Conservation (phyloP, 2,888 invertebrate species). For the Aleiodes testaceus region DNA sequence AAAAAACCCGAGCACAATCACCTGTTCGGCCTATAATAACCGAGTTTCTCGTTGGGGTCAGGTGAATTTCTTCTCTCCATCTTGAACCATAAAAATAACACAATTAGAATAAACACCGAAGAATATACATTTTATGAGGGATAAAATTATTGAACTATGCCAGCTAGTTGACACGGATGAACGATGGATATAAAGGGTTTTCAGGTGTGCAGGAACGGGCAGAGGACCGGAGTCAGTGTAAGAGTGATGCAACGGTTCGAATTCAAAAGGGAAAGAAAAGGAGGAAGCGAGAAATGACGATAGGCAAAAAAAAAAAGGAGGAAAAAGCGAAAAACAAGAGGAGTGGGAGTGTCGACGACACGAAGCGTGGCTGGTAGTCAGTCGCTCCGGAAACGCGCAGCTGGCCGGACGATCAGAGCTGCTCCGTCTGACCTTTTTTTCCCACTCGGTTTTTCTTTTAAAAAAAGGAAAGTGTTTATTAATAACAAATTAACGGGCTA, state of each 20-base stretch:
- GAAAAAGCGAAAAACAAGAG: not conserved
- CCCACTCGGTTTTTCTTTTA: not conserved
- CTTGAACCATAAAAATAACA: too few relatives aligned
- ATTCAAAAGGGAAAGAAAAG: slow-evolving; percentile 3
- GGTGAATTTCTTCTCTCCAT: slow-evolving; percentile 24
- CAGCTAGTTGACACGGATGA: slow-evolving; percentile 26
- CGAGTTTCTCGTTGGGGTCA: slow-evolving; percentile 20
- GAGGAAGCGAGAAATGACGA: slow-evolving; percentile 19
- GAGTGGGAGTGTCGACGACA: slow-evolving; percentile 52
- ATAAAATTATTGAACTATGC: slow-evolving; percentile 18
- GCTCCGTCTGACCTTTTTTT: slow-evolving; percentile 17
- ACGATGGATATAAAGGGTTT: slow-evolving; percentile 18
- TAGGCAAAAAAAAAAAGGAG: slow-evolving; percentile 7
- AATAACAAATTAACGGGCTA: not conserved
- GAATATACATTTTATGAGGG: slow-evolving; percentile 3
- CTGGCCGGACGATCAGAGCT: slow-evolving; percentile 47
- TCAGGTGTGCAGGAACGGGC: slow-evolving; percentile 26
- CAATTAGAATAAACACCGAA: too few relatives aligned
- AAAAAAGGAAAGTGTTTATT: not conserved
- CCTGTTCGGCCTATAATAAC: slow-evolving; percentile 4
- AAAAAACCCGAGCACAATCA: slow-evolving; percentile 25
- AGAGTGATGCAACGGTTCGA: slow-evolving; percentile 5
- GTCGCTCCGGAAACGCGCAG: slow-evolving; percentile 63
- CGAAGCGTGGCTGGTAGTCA: slow-evolving; percentile 60
- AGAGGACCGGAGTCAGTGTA: not conserved